Conservation (phyloP, 2,888 invertebrate species). For the Plebejus anna region DNA sequence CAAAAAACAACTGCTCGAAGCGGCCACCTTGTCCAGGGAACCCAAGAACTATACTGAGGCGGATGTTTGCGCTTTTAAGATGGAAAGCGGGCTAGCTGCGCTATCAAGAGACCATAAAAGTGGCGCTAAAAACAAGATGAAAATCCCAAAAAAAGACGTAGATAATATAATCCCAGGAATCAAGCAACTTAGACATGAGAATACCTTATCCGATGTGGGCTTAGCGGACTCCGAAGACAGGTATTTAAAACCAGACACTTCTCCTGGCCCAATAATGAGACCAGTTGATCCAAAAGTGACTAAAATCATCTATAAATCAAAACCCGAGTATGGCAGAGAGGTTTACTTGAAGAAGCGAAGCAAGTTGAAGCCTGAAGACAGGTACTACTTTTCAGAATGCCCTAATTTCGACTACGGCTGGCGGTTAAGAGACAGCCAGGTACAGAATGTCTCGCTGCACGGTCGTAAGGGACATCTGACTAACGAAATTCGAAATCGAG, state of each 20-base stretch:
- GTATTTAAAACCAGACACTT: constrained; percentile 44
- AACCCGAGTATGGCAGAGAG: constrained; percentile 47
- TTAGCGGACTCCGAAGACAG: constrained; percentile 50
- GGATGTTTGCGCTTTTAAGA: constrained; percentile 50
- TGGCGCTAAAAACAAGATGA: constrained; percentile 46
- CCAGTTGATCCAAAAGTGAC: constrained; percentile 47
- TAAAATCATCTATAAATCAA: constrained; percentile 47
- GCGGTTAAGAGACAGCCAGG: constrained; percentile 48
- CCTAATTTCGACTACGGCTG: constrained; percentile 52
- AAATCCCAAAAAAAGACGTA: constrained; percentile 46
- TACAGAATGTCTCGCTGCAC: constrained; percentile 41
- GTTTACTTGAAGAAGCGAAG: constrained; percentile 46
- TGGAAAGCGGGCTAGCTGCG: constrained; percentile 49
- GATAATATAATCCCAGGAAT: constrained; percentile 45
- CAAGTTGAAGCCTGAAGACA: constrained; percentile 48
- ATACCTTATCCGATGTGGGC: constrained; percentile 50
- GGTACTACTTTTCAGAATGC: constrained; percentile 52
- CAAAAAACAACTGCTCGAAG: constrained; percentile 45
- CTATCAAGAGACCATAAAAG: constrained; percentile 49
- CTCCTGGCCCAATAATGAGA: constrained; percentile 51
- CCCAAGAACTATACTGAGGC: constrained; percentile 51
- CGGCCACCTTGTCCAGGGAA: constrained; percentile 49
- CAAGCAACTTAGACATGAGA: constrained; percentile 44
- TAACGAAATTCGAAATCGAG: constrained; percentile 45
- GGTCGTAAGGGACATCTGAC: constrained; percentile 51